Evolutionary conservation across 1,140 invertebrate genomes (phyloP).

Genomic region (Parasteatoda tepidariorum): DNA sequence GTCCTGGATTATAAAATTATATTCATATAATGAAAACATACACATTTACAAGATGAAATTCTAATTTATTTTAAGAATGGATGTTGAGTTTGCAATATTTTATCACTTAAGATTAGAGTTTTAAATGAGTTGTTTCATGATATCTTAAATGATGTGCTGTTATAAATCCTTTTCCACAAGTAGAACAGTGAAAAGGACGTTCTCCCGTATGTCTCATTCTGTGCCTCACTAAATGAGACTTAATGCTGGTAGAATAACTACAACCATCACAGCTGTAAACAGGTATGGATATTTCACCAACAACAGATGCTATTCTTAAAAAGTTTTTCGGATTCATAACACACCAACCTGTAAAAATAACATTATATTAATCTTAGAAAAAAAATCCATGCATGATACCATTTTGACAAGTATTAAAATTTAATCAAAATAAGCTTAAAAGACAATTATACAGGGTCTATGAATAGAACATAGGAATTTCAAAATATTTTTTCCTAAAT

Average conservation of each 20-base stretch:
- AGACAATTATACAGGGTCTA: background rate
- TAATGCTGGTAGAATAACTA: background rate
- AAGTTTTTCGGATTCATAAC: background rate
- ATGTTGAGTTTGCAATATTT: too few relatives aligned
- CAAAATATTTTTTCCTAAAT: background rate
- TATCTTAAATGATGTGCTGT: slow-evolving; percentile 9
- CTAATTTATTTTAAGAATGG: too few relatives aligned
- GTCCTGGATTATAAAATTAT: too few relatives aligned
- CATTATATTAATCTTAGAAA: background rate
- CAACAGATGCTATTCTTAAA: background rate
- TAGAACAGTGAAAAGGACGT: slow-evolving; percentile 63
- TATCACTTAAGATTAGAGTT: background rate
- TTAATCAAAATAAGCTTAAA: background rate
- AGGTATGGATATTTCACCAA: background rate
- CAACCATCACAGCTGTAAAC: slow-evolving; percentile 15
- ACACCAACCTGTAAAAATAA: background rate
- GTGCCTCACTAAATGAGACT: slow-evolving; percentile 20
- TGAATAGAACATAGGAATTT: background rate
- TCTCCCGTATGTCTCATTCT: slow-evolving; percentile 64
- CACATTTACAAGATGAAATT: too few relatives aligned
- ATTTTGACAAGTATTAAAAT: background rate
- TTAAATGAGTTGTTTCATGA: background rate
- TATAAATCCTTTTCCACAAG: slow-evolving; percentile 20
- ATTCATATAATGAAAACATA: too few relatives aligned
- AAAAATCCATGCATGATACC: background rate